Percentiles rank a stretch among this genome's conserved stretches.
Conservation (phyloP, 2,888 invertebrate species). For the Harpagoxenus sublaevis region DNA sequence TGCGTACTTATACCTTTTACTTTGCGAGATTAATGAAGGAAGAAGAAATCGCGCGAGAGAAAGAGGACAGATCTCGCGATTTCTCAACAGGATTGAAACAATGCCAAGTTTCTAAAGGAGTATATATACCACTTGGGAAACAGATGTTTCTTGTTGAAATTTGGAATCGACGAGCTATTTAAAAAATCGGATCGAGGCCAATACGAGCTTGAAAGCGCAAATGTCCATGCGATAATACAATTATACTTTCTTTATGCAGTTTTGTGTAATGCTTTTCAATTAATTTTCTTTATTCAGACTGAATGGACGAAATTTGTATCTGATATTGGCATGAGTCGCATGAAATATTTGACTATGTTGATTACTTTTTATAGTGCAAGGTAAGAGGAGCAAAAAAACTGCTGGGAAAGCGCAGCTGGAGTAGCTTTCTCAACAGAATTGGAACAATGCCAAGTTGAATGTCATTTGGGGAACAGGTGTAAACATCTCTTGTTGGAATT, state of each 20-base stretch:
- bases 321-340: not conserved
- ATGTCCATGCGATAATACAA: not conserved
- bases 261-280: not conserved
- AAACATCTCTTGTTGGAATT: not conserved
- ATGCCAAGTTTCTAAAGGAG: not conserved
- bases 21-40: not conserved
- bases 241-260: not conserved
- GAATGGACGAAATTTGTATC: not conserved
- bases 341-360: not conserved
- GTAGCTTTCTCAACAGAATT: not conserved
- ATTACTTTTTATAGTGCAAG: not conserved
- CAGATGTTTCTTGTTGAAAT: not conserved
- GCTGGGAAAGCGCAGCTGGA: not conserved
- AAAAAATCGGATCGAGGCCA: not conserved
- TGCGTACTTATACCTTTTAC: not conserved
- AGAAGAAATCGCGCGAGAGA: conserved; percentile 8
- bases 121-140: not conserved
- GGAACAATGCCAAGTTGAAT: conserved; percentile 20
- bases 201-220: not conserved
- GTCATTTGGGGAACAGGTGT: not conserved
- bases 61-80: not conserved
- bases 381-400: not conserved
- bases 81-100: conserved; percentile 21
- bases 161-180: not conserved
- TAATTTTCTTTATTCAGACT: not conserved